A percentile compares a stretch with the other conserved stretches of the same genome.
phyloP scores from a whole-genome alignment of 35 echinoderm and acorn worm species.

The Lytechinus variegatus region DNA sequence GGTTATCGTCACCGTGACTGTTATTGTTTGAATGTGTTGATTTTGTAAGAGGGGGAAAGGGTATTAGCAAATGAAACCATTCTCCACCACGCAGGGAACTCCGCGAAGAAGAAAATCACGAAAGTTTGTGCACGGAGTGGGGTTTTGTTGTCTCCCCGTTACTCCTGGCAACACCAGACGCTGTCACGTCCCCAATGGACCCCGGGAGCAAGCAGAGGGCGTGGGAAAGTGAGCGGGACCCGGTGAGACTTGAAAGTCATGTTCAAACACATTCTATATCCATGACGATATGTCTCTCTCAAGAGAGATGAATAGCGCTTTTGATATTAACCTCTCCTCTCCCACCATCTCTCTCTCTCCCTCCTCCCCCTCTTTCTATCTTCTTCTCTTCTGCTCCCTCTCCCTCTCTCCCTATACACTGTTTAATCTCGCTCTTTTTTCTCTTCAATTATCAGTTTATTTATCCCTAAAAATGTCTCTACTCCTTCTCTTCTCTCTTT shows the following conservation, averaged over 20 bases:
- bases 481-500: not conserved
- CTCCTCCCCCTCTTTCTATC: not conserved
- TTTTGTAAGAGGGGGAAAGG: not conserved
- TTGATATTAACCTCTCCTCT: not conserved
- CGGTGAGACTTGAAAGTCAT: not conserved
- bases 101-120: not conserved
- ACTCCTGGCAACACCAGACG: not conserved
- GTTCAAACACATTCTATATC: not conserved
- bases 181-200: constrained; percentile 14
- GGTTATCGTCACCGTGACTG: not conserved
- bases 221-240: constrained; percentile 13
- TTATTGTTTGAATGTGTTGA: not conserved
- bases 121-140: not conserved
- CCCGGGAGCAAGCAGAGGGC: constrained; percentile 12
- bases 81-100: not conserved
- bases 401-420: not conserved
- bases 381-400: not conserved
- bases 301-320: not conserved
- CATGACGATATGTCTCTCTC: constrained; percentile 10
- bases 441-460: too few relatives aligned
- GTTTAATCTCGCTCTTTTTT: not conserved
- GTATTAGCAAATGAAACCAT: not conserved
- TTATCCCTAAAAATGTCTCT: too few relatives aligned
- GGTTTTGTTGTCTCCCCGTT: not conserved
- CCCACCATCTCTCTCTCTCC: not conserved